Evolutionary conservation across 2,888 invertebrate genomes (phyloP).

Genomic region (Odontocerum albicorne): DNA sequence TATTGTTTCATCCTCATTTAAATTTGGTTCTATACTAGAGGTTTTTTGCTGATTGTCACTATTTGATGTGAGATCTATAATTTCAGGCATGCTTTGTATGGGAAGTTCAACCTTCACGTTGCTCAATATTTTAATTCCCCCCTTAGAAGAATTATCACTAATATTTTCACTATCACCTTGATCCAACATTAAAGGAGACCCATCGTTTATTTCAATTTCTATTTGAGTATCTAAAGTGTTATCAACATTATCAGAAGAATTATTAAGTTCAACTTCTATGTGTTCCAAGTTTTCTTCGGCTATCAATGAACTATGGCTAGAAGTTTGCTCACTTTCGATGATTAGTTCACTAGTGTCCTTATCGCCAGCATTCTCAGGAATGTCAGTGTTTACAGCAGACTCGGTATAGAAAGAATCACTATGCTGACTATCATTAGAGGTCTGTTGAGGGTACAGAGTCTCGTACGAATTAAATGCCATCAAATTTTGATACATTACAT

Average conservation of each 20-base stretch:
- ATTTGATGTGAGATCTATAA: conserved; percentile 49
- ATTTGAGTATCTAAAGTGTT: not conserved
- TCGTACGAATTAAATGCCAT: conserved; percentile 56
- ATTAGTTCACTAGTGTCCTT: conserved; percentile 1
- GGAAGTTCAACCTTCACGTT: conserved; percentile 59
- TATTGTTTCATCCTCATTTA: conserved; percentile 47
- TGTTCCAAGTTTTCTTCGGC: not conserved
- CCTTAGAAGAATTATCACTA: conserved; percentile 39
- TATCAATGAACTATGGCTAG: not conserved
- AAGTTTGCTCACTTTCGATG: conserved; percentile 1
- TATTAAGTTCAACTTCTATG: not conserved
- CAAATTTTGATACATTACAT: conserved; percentile 54
- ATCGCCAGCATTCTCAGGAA: not conserved
- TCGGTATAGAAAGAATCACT: conserved; percentile 5
- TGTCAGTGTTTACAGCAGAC: not conserved
- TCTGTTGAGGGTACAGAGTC: conserved; percentile 47
- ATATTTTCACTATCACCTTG: conserved; percentile 38
- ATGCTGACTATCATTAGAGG: not conserved
- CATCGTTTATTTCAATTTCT: conserved; percentile 10
- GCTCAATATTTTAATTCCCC: conserved; percentile 54
- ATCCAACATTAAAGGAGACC: conserved; percentile 3
- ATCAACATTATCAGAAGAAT: not conserved
- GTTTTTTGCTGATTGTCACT: conserved; percentile 43
- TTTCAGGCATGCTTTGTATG: conserved; percentile 51
- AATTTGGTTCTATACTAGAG: conserved; percentile 38